A percentile compares a stretch with the other conserved stretches of the same genome.
These are phyloP conservation scores for Argynnis bischoffii DNA, from an alignment of 2,888 invertebrate species.

Conservation along the genomic window DNA sequence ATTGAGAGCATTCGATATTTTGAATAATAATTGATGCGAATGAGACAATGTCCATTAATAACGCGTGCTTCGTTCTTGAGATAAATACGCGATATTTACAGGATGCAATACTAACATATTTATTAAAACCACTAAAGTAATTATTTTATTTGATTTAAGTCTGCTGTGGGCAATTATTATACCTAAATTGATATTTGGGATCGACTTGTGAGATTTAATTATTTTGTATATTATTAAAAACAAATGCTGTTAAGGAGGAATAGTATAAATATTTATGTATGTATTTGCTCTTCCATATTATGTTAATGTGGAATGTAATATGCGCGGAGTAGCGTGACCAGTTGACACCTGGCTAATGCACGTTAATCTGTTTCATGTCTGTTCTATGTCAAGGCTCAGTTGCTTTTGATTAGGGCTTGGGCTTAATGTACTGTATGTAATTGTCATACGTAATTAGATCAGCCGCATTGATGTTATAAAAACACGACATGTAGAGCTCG, in stretches of 20 bases:
- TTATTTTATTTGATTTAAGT: too few species aligned
- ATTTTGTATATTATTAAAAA: too few species aligned
- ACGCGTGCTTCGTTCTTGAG: not conserved
- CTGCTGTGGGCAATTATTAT: too few species aligned
- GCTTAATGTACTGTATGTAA: conserved; percentile 29
- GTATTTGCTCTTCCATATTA: conserved; percentile 29
- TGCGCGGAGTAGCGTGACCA: conserved; percentile 33
- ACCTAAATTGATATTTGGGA: too few species aligned
- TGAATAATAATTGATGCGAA: conserved; percentile 46
- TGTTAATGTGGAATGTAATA: conserved; percentile 36
- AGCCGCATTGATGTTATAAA: conserved; percentile 1
- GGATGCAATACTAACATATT: not conserved
- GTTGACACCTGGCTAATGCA: conserved; percentile 41
- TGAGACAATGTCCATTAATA: conserved; percentile 37
- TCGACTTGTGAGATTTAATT: too few species aligned
- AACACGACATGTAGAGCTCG: not conserved
- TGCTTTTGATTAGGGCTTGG: conserved; percentile 29
- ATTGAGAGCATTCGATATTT: conserved; percentile 57
- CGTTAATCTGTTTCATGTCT: conserved; percentile 40
- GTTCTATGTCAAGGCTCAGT: conserved; percentile 42
- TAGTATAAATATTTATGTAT: conserved; percentile 22
- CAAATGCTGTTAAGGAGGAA: not conserved
- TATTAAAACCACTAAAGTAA: not conserved
- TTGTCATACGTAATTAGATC: conserved; percentile 23
- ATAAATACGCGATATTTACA: conserved; percentile 9